Evolutionary conservation across 2,113 vertebrate genomes (phyloP).

Genomic region (Scolopax mira): DNA sequence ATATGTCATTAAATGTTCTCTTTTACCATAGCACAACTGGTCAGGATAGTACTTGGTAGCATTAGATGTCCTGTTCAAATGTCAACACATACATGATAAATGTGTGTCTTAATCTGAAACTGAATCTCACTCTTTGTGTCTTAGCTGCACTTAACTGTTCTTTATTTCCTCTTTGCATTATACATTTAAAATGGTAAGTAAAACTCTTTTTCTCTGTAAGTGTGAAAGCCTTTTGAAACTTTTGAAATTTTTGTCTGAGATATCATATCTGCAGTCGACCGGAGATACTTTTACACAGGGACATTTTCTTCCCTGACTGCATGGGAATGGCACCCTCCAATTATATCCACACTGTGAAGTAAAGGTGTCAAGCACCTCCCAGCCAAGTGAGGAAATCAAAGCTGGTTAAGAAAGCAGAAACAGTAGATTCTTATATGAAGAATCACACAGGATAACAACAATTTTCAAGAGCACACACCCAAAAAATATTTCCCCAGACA

Average conservation of each 20-base stretch:
- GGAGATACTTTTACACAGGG: background rate
- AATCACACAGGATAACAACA: background rate
- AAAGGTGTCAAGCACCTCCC: background rate
- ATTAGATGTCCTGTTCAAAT: fast-evolving
- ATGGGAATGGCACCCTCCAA: background rate
- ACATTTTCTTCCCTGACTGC: background rate
- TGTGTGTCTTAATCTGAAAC: background rate
- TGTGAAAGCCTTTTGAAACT: background rate
- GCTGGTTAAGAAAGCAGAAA: background rate
- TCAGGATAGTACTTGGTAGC: background rate
- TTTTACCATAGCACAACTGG: background rate
- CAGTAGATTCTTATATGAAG: background rate
- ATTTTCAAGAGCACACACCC: background rate
- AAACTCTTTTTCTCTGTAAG: background rate
- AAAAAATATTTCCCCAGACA: background rate
- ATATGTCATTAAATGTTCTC: background rate
- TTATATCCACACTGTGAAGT: background rate
- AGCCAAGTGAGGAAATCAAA: background rate
- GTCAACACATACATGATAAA: background rate
- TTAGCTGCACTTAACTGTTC: background rate
- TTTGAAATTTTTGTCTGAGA: background rate
- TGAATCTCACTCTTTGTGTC: background rate
- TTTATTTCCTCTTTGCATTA: background rate
- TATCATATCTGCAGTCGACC: background rate
- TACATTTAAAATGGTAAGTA: background rate